phyloP scores from a whole-genome alignment of 2,888 invertebrate species.

The Loripinus fragilis region DNA sequence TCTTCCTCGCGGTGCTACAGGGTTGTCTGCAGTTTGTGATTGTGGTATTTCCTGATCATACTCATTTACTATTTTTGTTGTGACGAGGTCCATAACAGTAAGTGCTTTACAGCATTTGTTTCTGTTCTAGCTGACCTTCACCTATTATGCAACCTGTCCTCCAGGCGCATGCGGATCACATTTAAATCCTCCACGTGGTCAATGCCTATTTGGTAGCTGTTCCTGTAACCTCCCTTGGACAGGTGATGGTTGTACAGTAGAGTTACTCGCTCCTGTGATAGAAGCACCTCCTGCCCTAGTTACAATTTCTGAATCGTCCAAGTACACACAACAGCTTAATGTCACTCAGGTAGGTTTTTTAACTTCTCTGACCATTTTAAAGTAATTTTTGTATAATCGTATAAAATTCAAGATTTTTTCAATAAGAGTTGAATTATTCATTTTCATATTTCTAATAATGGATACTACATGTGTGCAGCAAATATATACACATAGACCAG shows the following conservation, averaged over 20 bases:
- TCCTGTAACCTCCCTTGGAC: conserved; percentile 64
- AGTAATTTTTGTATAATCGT: too few relatives aligned
- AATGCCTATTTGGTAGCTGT: conserved; percentile 64
- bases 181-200: conserved; percentile 50
- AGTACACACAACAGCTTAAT: conserved; percentile 21
- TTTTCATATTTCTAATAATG: too few relatives aligned
- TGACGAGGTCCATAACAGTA: too few relatives aligned
- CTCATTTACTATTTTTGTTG: too few relatives aligned
- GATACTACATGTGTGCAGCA: too few relatives aligned
- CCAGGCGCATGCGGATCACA: conserved; percentile 57
- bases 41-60: too few relatives aligned
- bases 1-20: too few relatives aligned
- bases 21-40: too few relatives aligned
- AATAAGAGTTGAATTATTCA: too few relatives aligned
- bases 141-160: conserved; percentile 58
- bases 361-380: too few relatives aligned
- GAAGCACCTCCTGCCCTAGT: neutral
- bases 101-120: neutral
- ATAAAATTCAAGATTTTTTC: too few relatives aligned
- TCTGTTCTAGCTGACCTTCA: conserved; percentile 48
- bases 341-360: conserved; percentile 16
- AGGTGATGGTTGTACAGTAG: conserved; percentile 57
- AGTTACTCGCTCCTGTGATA: conserved; percentile 44
- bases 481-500: too few relatives aligned
- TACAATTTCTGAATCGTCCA: conserved; percentile 1